phyloP scores from a whole-genome alignment of 2,888 invertebrate species.

The Cecidostiba fungosa region DNA sequence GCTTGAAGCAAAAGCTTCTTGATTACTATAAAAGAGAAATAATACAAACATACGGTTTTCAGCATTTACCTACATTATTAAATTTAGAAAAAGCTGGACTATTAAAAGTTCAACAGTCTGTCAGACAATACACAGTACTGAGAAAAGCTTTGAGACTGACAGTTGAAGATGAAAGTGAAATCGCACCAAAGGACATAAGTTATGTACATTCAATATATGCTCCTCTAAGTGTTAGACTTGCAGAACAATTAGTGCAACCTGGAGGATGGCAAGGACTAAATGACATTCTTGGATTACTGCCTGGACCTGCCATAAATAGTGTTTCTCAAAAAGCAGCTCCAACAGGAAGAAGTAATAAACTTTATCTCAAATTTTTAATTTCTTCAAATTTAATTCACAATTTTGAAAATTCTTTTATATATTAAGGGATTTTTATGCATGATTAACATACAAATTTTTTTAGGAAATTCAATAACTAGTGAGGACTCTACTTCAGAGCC shows the following conservation, averaged over 20 bases:
- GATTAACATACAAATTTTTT: slow-evolving; percentile 59
- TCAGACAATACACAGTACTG: slow-evolving; percentile 88
- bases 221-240: slow-evolving; percentile 93
- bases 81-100: slow-evolving; percentile 94
- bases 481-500: slow-evolving; percentile 81
- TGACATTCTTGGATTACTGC: slow-evolving; percentile 91
- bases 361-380: slow-evolving; percentile 18
- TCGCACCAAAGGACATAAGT: slow-evolving; percentile 92
- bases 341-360: slow-evolving; percentile 68
- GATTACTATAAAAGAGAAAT: slow-evolving; percentile 89
- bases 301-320: slow-evolving; percentile 85
- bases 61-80: slow-evolving; percentile 89
- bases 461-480: slow-evolving; percentile 80
- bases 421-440: slow-evolving; percentile 77
- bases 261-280: slow-evolving; percentile 90
- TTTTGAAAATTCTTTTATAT: background rate
- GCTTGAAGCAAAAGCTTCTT: slow-evolving; percentile 92
- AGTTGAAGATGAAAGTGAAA: slow-evolving; percentile 93
- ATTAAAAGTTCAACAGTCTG: slow-evolving; percentile 87
- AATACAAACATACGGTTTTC: slow-evolving; percentile 92
- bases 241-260: slow-evolving; percentile 89
- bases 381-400: background rate
- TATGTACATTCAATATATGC: slow-evolving; percentile 97
- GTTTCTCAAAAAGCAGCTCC: slow-evolving; percentile 64
- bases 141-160: slow-evolving; percentile 92